These are phyloP conservation scores for Gadus macrocephalus DNA, from an alignment of 2,113 vertebrate species.

Conservation along the genomic window DNA sequence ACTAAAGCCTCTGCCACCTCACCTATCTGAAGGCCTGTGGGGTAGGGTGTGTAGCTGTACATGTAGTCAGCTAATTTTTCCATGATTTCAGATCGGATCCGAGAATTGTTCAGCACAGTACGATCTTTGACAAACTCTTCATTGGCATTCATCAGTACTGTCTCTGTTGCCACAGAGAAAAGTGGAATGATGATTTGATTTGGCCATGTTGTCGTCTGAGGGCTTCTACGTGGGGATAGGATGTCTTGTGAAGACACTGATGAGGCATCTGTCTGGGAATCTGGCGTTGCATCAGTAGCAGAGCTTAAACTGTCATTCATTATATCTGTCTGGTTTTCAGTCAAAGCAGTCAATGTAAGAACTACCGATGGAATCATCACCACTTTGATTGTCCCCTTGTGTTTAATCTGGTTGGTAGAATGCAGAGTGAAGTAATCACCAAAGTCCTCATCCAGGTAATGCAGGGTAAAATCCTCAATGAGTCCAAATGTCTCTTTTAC, in stretches of 20 bases:
- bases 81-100: slow-evolving; percentile 22
- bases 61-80: slow-evolving; percentile 26
- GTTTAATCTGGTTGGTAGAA: slow-evolving; percentile 20
- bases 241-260: slow-evolving; percentile 21
- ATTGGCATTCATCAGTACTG: slow-evolving; percentile 29
- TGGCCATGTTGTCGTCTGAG: slow-evolving; percentile 10
- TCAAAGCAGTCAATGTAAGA: slow-evolving; percentile 3
- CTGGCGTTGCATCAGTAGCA: not conserved
- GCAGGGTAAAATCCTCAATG: slow-evolving; percentile 10
- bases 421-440: slow-evolving; percentile 22
- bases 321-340: slow-evolving; percentile 3
- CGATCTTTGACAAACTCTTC: slow-evolving; percentile 33
- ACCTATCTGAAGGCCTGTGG: slow-evolving; percentile 15
- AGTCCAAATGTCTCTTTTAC: slow-evolving; percentile 18
- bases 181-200: slow-evolving; percentile 21
- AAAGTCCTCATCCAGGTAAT: slow-evolving; percentile 17
- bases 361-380: slow-evolving; percentile 6
- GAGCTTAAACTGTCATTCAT: not conserved
- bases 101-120: slow-evolving; percentile 17
- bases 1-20: slow-evolving; percentile 24
- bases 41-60: slow-evolving; percentile 27
- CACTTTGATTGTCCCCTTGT: slow-evolving; percentile 26
- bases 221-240: slow-evolving; percentile 4
- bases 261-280: too few species aligned
- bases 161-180: slow-evolving; percentile 27